Evolutionary conservation across 2,888 invertebrate species (phyloP), one percentile per base, ranked within the genome.

Genomic region (Serrognathus titanus): DNA sequence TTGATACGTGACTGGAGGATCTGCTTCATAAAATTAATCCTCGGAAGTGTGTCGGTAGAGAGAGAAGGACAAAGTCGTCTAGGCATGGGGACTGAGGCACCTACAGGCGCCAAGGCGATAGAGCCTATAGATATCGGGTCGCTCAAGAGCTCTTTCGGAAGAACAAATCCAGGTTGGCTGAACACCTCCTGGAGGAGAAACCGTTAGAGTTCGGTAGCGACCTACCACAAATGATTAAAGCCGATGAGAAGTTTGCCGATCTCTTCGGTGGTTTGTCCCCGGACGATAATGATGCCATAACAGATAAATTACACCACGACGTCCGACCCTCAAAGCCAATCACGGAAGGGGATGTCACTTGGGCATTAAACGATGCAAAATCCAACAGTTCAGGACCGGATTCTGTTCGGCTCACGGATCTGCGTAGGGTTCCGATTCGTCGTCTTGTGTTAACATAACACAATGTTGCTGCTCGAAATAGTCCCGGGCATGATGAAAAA

Each of bases 311-410:
- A 12, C 8, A 16, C 1, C 8, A 37, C 46, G 48, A n/a, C 5
- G 2, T 8, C 4, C 35, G 8, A 12, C n/a, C 24, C n/a, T 10
- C 12, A 16, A 11, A 1, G 1, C 54, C 51, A 10, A 39, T 56
- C 10, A 47, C 56, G 6, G 56, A 37, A 24, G 41, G 38, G 9
- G 60, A 62, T 5, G 24, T 62, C 1, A 2, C 4, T 2, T 3
- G n/a, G 2, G 39, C 40, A 1, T 20, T 58, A 0, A 8, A 9
- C 4, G 7, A 46, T 3, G 10, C 49, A 1, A 39, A 38, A 16
- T 47, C 59, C 0, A 10, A 45, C 2, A 39, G 57, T 8, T 39
- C 57, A 13, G 61, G 63, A 11, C 59, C 57, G 9, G 61, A 61
- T 43, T 54, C 55, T 0, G 10, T 59, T 3, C 31, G 8, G 1